phyloP scores from a whole-genome alignment of 2,113 vertebrate species.

The Empidonax traillii region DNA sequence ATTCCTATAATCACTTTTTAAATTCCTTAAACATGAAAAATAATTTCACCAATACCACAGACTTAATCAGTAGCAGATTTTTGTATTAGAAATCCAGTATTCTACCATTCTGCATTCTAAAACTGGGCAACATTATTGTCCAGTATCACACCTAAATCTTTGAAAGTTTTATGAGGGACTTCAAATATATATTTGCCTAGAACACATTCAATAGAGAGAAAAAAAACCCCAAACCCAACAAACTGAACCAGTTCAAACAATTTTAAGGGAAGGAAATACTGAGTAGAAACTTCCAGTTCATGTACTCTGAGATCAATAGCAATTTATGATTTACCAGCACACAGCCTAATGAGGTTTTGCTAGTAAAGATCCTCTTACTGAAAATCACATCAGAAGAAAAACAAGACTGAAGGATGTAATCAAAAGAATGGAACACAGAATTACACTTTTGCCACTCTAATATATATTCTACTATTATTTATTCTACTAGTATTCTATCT shows the following conservation, averaged over 20 bases:
- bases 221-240: neutral
- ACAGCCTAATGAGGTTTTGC: neutral
- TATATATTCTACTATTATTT: neutral
- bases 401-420: neutral
- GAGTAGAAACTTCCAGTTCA: neutral
- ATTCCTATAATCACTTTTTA: neutral
- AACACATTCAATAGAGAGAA: neutral
- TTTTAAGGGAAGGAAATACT: neutral
- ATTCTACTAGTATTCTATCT: neutral
- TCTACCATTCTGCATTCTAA: neutral
- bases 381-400: neutral
- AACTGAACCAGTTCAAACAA: neutral
- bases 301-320: neutral
- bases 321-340: neutral
- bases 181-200: neutral
- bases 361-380: neutral
- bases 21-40: neutral
- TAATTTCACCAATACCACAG: neutral
- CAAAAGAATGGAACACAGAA: neutral
- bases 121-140: neutral
- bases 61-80: neutral
- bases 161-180: neutral
- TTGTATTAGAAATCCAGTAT: neutral
- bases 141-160: neutral
- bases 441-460: neutral